These are phyloP conservation scores for Tricholauxania praeusta DNA, from an alignment of 2,888 invertebrate genomes.

Conservation along the genomic window DNA sequence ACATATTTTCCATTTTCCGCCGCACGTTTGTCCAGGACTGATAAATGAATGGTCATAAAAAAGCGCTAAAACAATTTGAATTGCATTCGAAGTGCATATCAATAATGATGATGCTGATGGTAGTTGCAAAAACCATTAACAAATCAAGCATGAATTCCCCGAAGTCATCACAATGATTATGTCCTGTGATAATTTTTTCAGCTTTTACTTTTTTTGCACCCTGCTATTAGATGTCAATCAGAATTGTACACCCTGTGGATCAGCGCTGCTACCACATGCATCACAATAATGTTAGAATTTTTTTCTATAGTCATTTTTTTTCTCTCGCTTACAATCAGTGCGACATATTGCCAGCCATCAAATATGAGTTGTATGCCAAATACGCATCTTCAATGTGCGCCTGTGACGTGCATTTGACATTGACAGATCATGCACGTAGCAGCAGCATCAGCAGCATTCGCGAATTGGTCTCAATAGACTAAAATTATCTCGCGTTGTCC, in stretches of 20 bases:
- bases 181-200: background rate
- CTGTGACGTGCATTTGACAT: constrained; percentile 67
- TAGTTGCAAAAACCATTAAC: background rate
- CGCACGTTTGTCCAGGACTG: too few species aligned
- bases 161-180: constrained; percentile 3
- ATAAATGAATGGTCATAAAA: too few species aligned
- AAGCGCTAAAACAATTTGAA: too few species aligned
- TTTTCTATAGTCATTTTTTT: too few species aligned
- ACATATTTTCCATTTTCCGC: too few species aligned
- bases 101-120: too few species aligned
- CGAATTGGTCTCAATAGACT: constrained; percentile 48
- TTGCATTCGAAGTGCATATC: too few species aligned
- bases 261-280: too few species aligned
- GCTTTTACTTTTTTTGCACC: background rate
- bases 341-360: too few species aligned
- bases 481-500: constrained; percentile 31
- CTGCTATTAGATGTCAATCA: constrained; percentile 25
- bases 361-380: background rate
- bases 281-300: too few species aligned
- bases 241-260: background rate
- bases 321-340: too few species aligned
- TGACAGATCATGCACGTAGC: constrained; percentile 60
- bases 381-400: constrained; percentile 33
- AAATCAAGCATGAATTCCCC: constrained; percentile 18
- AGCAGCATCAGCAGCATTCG: constrained; percentile 45